phyloP scores from a whole-genome alignment of 1,140 invertebrate species.

The Drosophila paulistorum region DNA sequence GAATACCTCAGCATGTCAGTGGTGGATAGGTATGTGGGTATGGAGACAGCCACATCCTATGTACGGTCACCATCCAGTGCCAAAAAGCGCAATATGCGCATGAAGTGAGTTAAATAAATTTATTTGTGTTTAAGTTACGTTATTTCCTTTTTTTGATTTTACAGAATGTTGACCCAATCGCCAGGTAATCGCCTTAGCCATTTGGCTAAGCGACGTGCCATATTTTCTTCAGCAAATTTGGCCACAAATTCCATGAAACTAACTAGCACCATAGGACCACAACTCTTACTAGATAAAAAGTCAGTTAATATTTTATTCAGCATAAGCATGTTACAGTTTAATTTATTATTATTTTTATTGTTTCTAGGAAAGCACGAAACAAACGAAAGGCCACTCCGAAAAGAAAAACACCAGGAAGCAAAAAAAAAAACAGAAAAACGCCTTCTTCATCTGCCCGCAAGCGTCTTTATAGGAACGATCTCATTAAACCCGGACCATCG shows the following conservation, averaged over 20 bases:
- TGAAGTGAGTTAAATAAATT: slow-evolving; percentile 62
- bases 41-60: slow-evolving; percentile 87
- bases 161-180: slow-evolving; percentile 84
- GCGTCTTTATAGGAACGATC: slow-evolving; percentile 70
- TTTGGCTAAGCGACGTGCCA: slow-evolving; percentile 85
- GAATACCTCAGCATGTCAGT: slow-evolving; percentile 85
- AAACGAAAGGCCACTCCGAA: slow-evolving; percentile 78
- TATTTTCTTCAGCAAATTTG: slow-evolving; percentile 85
- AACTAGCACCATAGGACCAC: slow-evolving; percentile 73
- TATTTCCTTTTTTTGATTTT: slow-evolving; percentile 3
- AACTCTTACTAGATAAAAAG: slow-evolving; percentile 78
- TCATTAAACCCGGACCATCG: slow-evolving; percentile 69
- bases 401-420: slow-evolving; percentile 75
- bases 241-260: slow-evolving; percentile 72
- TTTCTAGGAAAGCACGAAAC: slow-evolving; percentile 64
- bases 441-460: slow-evolving; percentile 84
- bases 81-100: slow-evolving; percentile 84
- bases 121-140: no score
- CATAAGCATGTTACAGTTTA: neutral
- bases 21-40: slow-evolving; percentile 85
- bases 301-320: slow-evolving; percentile 30
- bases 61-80: slow-evolving; percentile 84
- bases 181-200: slow-evolving; percentile 87
- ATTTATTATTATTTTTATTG: neutral
- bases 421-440: slow-evolving; percentile 82